Evolutionary conservation across 2,797 vertebrate species (phyloP), one percentile per base, ranked within the genome.

Genomic region (Argyrosomus regius): DNA sequence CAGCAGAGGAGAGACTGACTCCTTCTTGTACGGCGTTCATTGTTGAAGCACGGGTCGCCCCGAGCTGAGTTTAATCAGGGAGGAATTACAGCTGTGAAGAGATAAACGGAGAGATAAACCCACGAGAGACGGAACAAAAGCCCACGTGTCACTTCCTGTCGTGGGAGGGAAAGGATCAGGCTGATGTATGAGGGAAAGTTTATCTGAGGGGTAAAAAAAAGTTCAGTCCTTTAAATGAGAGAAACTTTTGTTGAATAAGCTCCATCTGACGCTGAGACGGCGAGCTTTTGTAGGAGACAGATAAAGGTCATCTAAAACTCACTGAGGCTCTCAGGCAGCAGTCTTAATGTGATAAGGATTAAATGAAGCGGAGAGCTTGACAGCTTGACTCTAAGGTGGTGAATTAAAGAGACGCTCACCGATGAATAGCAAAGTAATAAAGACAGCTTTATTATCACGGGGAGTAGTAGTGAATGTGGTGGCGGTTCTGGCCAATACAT

Each of bases 401-500:
- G 82, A 83, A 80, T 88, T 64, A 78, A 87, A 82, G 28, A 72
- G 69, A 83, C 2, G n/a, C 64, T 83, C 57, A 56, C 50, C 17
- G 2, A 69, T 81, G 84, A 91, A 78, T 22, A 80, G 71, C 69
- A 24, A 61, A 63, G 69, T 71, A 45, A 78, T 71, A 69, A 75
- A 81, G 85, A 80, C 43, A 60, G 79, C 72, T 76, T 77, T 77
- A 79, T 82, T 56, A 81, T 90, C 78, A 50, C 72, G 75, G 72
- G 54, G 84, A 78, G 49, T 50, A 56, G 58, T 17, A 77, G 75
- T 81, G 87, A 83, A 79, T 78, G 78, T 64, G 35, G 59, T 72
- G 83, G 78, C 70, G 26, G 78, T 22, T 13, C 71, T 22, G 76
- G 88, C 88, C 91, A 93, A 85, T 20, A 41, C 54, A 81, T 94